A percentile compares a stretch with the other conserved stretches of the same genome.
Evolutionary conservation across 2,797 vertebrate species (phyloP).

Genomic region (Gallinago nigripennis): DNA sequence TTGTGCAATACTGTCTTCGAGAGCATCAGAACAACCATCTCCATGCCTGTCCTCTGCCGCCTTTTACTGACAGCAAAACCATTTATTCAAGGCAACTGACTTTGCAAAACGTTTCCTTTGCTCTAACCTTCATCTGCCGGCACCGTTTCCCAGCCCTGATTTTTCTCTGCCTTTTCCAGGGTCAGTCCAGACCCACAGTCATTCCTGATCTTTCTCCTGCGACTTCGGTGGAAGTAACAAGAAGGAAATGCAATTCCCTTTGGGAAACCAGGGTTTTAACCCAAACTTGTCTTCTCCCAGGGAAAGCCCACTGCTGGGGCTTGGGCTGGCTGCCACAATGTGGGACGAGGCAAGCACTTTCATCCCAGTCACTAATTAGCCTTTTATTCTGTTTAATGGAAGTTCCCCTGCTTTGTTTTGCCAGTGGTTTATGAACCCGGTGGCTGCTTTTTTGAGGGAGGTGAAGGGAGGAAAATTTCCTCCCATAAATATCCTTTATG

Average conservation of each 20-base stretch:
- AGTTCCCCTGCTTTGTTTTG: background rate
- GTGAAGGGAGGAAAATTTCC: background rate
- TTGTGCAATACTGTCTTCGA: rapidly evolving
- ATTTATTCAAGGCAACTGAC: too few relatives aligned
- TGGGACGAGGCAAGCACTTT: background rate
- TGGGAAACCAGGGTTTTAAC: background rate
- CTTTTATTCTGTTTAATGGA: background rate
- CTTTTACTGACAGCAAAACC: background rate
- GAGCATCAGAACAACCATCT: background rate
- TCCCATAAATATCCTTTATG: background rate
- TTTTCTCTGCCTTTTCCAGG: background rate
- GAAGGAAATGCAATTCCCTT: background rate
- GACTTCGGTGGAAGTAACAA: background rate
- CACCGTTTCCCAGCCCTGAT: rapidly evolving
- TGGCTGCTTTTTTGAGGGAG: background rate
- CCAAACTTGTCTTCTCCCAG: background rate
- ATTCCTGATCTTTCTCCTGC: background rate
- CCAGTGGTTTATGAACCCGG: background rate
- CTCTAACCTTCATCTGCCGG: background rate
- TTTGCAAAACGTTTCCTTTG: background rate
- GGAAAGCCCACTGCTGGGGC: background rate
- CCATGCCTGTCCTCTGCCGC: rapidly evolving
- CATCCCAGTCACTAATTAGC: background rate
- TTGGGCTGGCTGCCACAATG: rapidly evolving
- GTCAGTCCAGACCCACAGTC: background rate